phyloP scores from a whole-genome alignment of 2,888 invertebrate genomes.

The Alviniconcha strummeri region DNA sequence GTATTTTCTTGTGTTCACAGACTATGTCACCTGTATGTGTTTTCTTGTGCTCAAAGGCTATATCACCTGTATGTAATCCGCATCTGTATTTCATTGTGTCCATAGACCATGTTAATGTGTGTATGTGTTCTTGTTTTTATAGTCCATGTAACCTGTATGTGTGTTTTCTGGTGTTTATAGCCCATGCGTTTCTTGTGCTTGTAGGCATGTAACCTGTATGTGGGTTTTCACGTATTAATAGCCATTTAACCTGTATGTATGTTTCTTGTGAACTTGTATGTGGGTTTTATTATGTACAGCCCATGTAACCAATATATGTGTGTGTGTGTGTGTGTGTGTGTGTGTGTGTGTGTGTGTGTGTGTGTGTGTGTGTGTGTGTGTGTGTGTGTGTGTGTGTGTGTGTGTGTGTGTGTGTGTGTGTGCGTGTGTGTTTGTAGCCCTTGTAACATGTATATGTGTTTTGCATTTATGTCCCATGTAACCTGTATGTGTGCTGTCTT shows the following conservation, averaged over 20 bases:
- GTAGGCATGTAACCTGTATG: neutral
- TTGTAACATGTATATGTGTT: neutral
- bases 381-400: neutral
- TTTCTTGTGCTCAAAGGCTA: too few relatives aligned
- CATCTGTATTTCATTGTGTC: too few relatives aligned
- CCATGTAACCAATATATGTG: neutral
- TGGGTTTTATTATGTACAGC: too few relatives aligned
- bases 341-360: constrained; percentile 14
- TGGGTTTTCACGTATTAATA: too few relatives aligned
- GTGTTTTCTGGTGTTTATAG: neutral
- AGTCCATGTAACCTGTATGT: neutral
- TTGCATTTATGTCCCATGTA: too few relatives aligned
- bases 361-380: constrained; percentile 3
- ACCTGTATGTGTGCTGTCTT: neutral
- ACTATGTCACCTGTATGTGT: too few relatives aligned
- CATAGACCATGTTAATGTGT: too few relatives aligned
- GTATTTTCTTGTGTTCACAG: neutral
- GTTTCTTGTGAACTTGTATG: too few relatives aligned
- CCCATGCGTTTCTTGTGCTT: neutral
- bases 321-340: neutral
- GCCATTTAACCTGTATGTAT: too few relatives aligned
- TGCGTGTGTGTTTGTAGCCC: neutral
- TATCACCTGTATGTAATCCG: too few relatives aligned
- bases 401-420: neutral
- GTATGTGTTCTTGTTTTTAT: too few relatives aligned